Conservation (phyloP, 2,113 vertebrate species). For the Struthidea cinerea region DNA sequence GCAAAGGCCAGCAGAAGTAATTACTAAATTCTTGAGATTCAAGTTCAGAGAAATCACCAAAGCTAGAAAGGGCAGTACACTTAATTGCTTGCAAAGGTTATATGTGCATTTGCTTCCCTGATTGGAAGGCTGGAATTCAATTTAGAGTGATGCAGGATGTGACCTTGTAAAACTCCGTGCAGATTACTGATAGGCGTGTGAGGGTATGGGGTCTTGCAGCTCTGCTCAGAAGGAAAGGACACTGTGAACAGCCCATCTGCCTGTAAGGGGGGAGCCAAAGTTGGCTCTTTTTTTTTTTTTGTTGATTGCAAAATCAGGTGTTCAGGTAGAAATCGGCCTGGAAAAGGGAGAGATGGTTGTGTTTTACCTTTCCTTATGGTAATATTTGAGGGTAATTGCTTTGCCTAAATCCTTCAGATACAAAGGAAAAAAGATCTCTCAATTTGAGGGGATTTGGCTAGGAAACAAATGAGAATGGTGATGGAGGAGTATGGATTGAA, state of each 20-base stretch:
- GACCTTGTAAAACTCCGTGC: background rate
- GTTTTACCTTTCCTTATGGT: background rate
- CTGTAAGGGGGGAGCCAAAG: background rate
- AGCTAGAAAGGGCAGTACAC: background rate
- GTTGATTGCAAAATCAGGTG: background rate
- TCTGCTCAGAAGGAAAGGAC: background rate
- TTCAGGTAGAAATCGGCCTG: background rate
- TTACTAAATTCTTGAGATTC: conserved; percentile 21
- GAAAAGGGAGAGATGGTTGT: background rate
- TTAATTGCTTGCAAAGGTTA: conserved; percentile 24
- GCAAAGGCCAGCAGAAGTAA: conserved; percentile 37
- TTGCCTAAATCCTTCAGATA: background rate
- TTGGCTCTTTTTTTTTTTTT: too few relatives aligned
- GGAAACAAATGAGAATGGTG: background rate
- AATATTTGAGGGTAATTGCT: background rate
- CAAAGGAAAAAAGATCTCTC: background rate
- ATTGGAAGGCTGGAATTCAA: background rate
- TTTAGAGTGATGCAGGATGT: background rate
- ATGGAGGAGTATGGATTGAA: background rate
- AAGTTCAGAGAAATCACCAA: background rate
- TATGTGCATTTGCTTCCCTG: background rate
- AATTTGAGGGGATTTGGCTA: background rate
- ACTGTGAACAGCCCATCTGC: background rate
- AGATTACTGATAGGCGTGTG: background rate
- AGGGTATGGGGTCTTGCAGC: background rate